Base-by-base conservation (phyloP, 2,113 vertebrate genomes). In the Chaetorhynchus papuensis region DNA sequence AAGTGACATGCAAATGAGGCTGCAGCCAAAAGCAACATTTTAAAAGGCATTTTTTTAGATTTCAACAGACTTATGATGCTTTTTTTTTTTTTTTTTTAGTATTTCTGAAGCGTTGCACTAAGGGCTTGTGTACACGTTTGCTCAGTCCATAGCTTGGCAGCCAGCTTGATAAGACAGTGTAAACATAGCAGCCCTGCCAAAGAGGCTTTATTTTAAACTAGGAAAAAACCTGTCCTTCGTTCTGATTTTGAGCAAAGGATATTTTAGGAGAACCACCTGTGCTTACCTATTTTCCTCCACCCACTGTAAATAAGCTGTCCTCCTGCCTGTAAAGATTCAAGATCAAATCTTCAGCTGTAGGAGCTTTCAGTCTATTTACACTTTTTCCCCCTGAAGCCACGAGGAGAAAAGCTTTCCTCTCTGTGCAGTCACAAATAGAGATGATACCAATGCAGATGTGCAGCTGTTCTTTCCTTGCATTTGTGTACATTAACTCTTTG, bases 371-470 rank as follows among this genome's bases (percentile, higher is more conserved):
- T 5, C 19, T 53, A 5, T 50, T 69, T 13, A 35, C 37, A 11
- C 24, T 30, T 37, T 47, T 16, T 4, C 1, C 3, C 59, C 24
- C 14, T 4, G 21, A 91, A 85, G 15, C 11, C 41, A 57, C 0
- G 0, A 70, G 35, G 13, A 52, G 52, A 64, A 76, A 86, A 82
- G 8, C 47, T 66, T 81, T 86, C 23, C 11, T 52, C 24, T 56
- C 35, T 30, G 4, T 83, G 47, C 30, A 7, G 16, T 54, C 70
- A 41, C 31, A 70, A 52, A 66, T 10, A 70, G 35, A 45, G 15
- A 6, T 4, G 1, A 12, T 75, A 37, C 3, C 5, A 1, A 14
- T 44, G 41, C 3, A 1, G 17, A 17, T 49, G 11, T 15, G 13
- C 26, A 82, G 26, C 23, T 2, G 4, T 35, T 71, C 9, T 68